Evolutionary conservation across 2,113 vertebrate genomes (phyloP).

Genomic region (Glareola pratincola): DNA sequence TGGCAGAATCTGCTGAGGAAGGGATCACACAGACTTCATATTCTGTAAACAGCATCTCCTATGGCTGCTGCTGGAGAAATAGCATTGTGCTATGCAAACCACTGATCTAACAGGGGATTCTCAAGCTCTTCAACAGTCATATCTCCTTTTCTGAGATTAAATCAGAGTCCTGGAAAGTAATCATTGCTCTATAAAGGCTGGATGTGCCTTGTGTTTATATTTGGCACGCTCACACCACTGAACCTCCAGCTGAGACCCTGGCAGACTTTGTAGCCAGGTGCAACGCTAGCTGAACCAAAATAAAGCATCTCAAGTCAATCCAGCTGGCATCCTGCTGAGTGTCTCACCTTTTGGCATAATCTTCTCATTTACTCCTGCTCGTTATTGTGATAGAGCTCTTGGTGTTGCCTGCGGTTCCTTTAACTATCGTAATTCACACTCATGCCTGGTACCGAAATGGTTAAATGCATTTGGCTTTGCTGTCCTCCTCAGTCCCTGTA

Average conservation of each 20-base stretch:
- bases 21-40: not conserved
- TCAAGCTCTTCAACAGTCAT: not conserved
- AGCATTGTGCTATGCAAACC: not conserved
- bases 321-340: not conserved
- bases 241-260: not conserved
- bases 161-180: not conserved
- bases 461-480: slow-evolving; percentile 67
- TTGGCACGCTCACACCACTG: not conserved
- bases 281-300: not conserved
- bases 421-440: not conserved
- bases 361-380: not conserved
- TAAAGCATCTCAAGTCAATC: not conserved
- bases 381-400: not conserved
- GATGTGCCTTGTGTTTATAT: not conserved
- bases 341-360: slow-evolving; percentile 4
- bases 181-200: not conserved
- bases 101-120: not conserved
- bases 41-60: not conserved
- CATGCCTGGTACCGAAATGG: slow-evolving; percentile 30
- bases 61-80: not conserved
- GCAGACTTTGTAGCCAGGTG: not conserved
- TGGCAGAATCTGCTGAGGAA: not conserved
- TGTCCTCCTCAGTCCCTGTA: slow-evolving; percentile 70
- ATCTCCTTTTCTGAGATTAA: not conserved
- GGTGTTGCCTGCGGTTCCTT: not conserved